Evolutionary conservation across 2,113 vertebrate species (phyloP), one percentile per base, ranked within the genome.

Genomic region (Potamarius usumacintae): DNA sequence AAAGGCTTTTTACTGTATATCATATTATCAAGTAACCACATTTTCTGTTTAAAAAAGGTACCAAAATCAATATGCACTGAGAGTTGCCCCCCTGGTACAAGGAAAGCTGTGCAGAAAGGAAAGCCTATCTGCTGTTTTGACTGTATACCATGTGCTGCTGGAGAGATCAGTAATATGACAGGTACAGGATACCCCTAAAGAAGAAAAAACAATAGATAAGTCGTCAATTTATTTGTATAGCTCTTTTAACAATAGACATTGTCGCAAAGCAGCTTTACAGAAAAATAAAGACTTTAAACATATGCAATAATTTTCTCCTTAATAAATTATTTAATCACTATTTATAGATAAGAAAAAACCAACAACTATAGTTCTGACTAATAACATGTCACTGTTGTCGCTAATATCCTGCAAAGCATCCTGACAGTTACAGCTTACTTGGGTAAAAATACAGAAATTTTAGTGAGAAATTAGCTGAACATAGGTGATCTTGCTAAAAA

Each of bases 111-210:
- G 4, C 74, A 77, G 11, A 77, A 77, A 77, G 74, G 74, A 77
- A 77, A 52, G 48, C 74, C 74, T 12, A 77, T 77, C 74, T 77
- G 74, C 74, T 77, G 74, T 52, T 77, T 77, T 77, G 74, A 77
- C 74, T 77, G 74, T 48, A 77, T 77, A 77, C 48, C 48, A 11
- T 77, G 74, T 77, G 74, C 74, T 77, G 74, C 48, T 77, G 74
- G 74, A 52, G 74, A 77, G 11, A 77, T 77, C 22, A 77, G 74
- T n/a, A 77, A 77, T 52, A 52, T 25, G 11, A 77, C 74, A 52
- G 74, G 74, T 77, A 77, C 10, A 52, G 48, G 6, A 52, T n/a
- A 52, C 18, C 20, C 7, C 5, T 52, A 25, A 76, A 50, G 0
- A 50, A 25, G 20, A 12, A 50, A 77, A 42, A 50, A 22, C 1